These are phyloP conservation scores for Anisognathus igniventris DNA, from an alignment of 2,797 vertebrate species.

Conservation along the genomic window DNA sequence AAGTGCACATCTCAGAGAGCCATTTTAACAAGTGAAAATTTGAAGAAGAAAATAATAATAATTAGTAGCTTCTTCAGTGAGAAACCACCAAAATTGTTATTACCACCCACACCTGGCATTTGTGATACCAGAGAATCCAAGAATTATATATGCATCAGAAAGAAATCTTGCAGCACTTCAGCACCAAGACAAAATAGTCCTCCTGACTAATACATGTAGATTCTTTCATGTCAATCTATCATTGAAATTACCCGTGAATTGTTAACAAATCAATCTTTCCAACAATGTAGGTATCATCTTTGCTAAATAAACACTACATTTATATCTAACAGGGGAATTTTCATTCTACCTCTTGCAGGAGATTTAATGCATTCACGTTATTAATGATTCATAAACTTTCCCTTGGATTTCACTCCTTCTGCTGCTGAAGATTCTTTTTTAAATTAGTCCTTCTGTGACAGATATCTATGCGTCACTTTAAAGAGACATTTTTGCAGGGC, in stretches of 20 bases:
- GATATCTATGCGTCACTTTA: background rate
- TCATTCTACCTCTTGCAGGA: background rate
- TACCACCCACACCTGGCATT: background rate
- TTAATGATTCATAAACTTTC: constrained; percentile 13
- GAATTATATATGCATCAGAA: background rate
- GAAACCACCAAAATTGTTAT: background rate
- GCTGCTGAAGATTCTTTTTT: background rate
- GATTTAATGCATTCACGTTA: background rate
- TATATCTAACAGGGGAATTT: background rate
- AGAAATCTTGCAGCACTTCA: background rate
- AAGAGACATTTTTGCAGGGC: background rate
- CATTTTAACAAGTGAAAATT: background rate
- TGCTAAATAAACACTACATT: constrained; percentile 18
- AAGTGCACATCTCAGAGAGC: background rate
- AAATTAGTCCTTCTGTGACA: background rate
- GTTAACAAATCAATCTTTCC: constrained; percentile 19
- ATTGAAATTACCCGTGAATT: background rate
- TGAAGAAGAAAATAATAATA: background rate
- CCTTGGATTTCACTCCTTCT: background rate
- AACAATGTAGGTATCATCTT: background rate
- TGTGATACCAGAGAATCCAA: background rate
- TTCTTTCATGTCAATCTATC: background rate
- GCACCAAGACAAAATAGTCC: background rate
- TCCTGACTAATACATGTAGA: background rate
- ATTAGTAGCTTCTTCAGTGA: background rate